Percentiles rank a stretch among this genome's conserved stretches.
Evolutionary conservation across 35 echinoderm and acorn worm species (phyloP).

Genomic region (Patiria miniata): DNA sequence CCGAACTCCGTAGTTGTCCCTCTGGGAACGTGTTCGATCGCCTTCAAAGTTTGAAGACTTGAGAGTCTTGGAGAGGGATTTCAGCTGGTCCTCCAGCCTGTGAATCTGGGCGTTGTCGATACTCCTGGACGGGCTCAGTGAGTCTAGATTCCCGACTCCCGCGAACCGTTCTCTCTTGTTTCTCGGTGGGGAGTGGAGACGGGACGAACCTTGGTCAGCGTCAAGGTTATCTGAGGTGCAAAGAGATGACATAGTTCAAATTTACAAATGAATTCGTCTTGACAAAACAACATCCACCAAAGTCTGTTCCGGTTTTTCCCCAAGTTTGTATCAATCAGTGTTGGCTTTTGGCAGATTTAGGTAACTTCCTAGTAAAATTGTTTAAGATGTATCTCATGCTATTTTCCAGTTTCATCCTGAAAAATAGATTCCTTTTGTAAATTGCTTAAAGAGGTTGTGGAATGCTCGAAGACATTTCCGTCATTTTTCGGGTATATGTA

Average conservation of each 20-base stretch:
- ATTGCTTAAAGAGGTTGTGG: too few species aligned
- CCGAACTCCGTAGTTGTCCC: background rate
- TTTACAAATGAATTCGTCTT: too few species aligned
- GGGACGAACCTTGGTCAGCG: background rate
- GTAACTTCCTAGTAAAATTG: too few species aligned
- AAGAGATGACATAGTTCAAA: background rate
- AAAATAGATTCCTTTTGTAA: too few species aligned
- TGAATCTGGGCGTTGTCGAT: background rate
- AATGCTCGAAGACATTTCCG: too few species aligned
- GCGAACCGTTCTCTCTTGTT: background rate
- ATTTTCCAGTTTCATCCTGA: too few species aligned
- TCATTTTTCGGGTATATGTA: too few species aligned
- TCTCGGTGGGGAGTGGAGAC: background rate
- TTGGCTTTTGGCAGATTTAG: too few species aligned
- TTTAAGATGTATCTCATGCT: too few species aligned
- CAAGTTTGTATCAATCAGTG: too few species aligned
- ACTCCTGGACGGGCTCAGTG: background rate
- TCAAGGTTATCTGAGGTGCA: slow-evolving; percentile 6
- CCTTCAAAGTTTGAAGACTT: background rate
- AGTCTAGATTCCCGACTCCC: background rate
- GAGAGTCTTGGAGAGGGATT: background rate
- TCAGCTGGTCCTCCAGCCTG: slow-evolving; percentile 6
- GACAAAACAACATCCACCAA: too few species aligned
- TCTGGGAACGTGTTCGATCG: background rate
- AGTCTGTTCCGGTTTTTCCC: too few species aligned